Percentiles rank a stretch among this genome's conserved stretches.
phyloP scores from a whole-genome alignment of 2,888 invertebrate genomes.

The Hypena proboscidalis region DNA sequence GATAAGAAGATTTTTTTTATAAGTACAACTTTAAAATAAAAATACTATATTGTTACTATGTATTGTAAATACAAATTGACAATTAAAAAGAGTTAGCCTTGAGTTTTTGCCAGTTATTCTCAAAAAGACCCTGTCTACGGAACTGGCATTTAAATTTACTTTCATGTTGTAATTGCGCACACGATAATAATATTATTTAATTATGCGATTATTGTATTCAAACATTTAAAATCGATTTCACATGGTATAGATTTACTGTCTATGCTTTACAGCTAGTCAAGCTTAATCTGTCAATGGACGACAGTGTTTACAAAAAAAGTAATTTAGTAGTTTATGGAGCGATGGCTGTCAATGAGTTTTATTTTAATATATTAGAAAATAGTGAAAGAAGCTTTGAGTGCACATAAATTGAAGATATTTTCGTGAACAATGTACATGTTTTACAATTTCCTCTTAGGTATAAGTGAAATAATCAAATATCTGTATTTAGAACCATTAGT shows the following conservation, averaged over 20 bases:
- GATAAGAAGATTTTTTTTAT: too few species aligned
- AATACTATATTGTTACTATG: too few species aligned
- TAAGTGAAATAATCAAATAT: constrained; percentile 71
- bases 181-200: too few species aligned
- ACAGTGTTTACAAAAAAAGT: constrained; percentile 45
- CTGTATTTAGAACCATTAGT: constrained; percentile 65
- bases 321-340: constrained; percentile 65
- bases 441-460: constrained; percentile 72
- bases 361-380: constrained; percentile 74
- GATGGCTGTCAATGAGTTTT: constrained; percentile 82
- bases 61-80: too few species aligned
- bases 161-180: too few species aligned
- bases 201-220: too few species aligned
- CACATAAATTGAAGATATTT: constrained; percentile 77
- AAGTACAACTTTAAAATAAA: too few species aligned
- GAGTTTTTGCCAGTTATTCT: too few species aligned
- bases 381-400: constrained; percentile 72
- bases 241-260: constrained; percentile 7
- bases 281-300: constrained; percentile 18
- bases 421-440: constrained; percentile 82
- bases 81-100: too few species aligned
- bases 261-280: constrained; percentile 13
- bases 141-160: too few species aligned
- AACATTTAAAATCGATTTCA: background rate
- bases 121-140: too few species aligned